Base-by-base conservation (phyloP, 1,140 invertebrate genomes). In the Rhyacophila brunnea region DNA sequence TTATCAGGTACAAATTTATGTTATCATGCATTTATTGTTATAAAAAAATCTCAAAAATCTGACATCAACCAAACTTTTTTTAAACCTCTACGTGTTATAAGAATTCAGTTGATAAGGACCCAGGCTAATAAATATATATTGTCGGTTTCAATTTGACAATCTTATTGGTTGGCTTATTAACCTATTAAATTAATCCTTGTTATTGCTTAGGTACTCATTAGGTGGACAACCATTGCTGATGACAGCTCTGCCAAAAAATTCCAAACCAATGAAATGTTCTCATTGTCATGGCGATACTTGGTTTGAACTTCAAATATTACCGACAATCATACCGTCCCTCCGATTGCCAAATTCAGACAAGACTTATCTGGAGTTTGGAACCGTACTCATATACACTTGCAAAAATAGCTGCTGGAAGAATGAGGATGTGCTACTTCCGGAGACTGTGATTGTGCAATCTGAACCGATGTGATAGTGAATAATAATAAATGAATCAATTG, bases 221-320 rank as follows among this genome's bases (percentile, higher is more conserved):
- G 86, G 87, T 62, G 80, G 80, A 44, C 72, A 76, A 36, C 82
- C 85, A 1, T 66, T 89, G 19, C 66, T 87, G 17, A 67, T 87
- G n/a, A 81, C 82, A 56, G 85, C 84, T 6, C 68, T 86, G 7
- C 70, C 70, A 23, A 75, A 80, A 17, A 70, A 68, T 18, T 73
- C 83, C 17, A 52, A 58, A 15, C 23, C 68, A 20, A 78, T 76
- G 5, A 78, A 78, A 65, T 92, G 89, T 68, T 73, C 74, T 42
- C 74, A 88, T 66, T 92, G 90, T 70, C 81, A 84, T 19, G 81
- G 80, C 6, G 81, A 85, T 49, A 78, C 85, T 66, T 80, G 80
- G 9, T 91, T 89, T 71, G 90, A 92, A 72, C 68, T 91, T 5
- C 90, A 92, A 77, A 69, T 92, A 63, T 72, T 91, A 57, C 86